Evolutionary conservation across 2,888 invertebrate genomes (phyloP).

Genomic region (Hemistola chrysoprasaria): DNA sequence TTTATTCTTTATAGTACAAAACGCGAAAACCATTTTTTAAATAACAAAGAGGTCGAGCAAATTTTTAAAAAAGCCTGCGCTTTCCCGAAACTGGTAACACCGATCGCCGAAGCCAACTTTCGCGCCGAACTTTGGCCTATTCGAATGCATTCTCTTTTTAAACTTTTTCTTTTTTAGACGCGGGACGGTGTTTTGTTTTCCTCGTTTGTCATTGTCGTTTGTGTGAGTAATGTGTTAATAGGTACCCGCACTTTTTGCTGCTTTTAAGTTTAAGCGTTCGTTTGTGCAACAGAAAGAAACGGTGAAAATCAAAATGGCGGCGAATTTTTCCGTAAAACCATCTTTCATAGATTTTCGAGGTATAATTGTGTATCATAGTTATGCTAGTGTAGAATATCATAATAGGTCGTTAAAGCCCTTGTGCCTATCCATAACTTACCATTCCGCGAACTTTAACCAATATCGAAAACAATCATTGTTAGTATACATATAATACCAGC

Average conservation of each 20-base stretch:
- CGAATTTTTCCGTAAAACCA: no score
- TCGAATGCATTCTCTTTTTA: conserved; percentile 46
- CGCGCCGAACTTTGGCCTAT: conserved; percentile 44
- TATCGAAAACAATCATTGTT: conserved; percentile 43
- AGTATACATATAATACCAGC: conserved; percentile 13
- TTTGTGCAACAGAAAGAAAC: conserved; percentile 37
- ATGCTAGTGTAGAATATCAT: conserved; percentile 20
- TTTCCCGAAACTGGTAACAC: conserved; percentile 26
- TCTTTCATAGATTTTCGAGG: no score
- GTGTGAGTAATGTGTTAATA: conserved; percentile 56
- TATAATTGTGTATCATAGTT: neutral
- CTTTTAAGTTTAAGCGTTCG: conserved; percentile 49
- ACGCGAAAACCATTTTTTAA: conserved; percentile 7
- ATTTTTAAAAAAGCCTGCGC: conserved; percentile 15
- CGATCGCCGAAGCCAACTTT: conserved; percentile 40
- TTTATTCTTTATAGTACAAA: no score
- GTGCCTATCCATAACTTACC: no score
- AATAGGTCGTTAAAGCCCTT: conserved; percentile 8
- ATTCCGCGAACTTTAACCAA: conserved; percentile 19
- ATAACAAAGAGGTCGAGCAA: conserved; percentile 18
- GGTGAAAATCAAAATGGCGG: conserved; percentile 44
- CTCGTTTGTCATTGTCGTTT: conserved; percentile 51
- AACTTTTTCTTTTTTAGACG: conserved; percentile 37
- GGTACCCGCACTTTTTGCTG: conserved; percentile 44
- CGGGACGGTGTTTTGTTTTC: conserved; percentile 46